Evolutionary conservation across 2,113 vertebrate genomes (phyloP), one percentile per base, ranked within the genome.

Genomic region (Scolopax mira): DNA sequence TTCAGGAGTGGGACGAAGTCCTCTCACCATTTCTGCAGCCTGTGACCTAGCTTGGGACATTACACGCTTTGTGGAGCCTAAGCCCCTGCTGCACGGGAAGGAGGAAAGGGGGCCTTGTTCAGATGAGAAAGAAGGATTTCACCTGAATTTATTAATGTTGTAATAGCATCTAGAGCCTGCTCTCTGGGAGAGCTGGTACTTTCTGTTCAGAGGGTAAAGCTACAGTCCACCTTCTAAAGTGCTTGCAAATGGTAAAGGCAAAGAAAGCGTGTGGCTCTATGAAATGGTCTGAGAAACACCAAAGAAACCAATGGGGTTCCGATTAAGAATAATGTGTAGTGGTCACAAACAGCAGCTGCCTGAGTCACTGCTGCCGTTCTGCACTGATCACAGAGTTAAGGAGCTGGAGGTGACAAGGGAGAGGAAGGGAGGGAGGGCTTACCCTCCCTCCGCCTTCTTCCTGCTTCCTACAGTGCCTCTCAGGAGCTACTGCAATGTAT

Each of bases 21-120:
- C n/a, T 79, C 57, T 74, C 51, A 11, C 10, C 19, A 3, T 37
- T 75, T 48, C 79, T 89, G 37, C 37, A 79, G 51, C 44, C 28
- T 42, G 7, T 30, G 30, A 4, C 12, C 24, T 2, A 0, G 14
- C 17, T 0, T 83, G 28, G 51, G 37, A 14, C 7, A 5, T 22
- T 24, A 18, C 46, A 33, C 33, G 9, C 13, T 22, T 42, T 6
- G 14, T 49, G 62, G 16, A 90, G 23, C 25, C 52, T 21, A 12
- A 83, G 37, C 9, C 71, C 4, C 44, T 85, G 52, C 41, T 48
- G 37, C 39, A 49, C 3, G 22, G 18, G 24, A 27, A 14, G n/a
- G 30, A 54, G 55, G 30, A 79, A 30, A 55, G 37, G 9, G 21
- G 5, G 4, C 11, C 12, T 33, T 31, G 21, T 4, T 10, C 49